Evolutionary conservation across 2,113 vertebrate genomes (phyloP), one percentile per base, ranked within the genome.

Genomic region (Camelus dromedarius): DNA sequence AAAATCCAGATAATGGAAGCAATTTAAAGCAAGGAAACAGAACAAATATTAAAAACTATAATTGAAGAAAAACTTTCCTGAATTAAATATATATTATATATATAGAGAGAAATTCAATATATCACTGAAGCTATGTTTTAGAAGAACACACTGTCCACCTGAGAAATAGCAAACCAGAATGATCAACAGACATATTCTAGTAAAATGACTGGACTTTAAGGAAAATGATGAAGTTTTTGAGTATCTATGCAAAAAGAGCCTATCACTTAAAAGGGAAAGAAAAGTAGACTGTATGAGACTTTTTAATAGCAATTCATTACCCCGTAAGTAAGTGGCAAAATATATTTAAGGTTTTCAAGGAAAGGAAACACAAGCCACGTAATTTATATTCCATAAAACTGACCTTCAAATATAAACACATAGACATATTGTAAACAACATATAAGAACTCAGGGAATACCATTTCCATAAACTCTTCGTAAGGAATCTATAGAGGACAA

Each of bases 171-270:
- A 82, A 73, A 50, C 42, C 24, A 60, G 75, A 73, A 72, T 60
- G 14, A 73, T 15, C 30, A 82, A 60, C 1, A 73, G 54, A 58
- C 38, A 86, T 70, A n/a, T 19, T 60, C 52, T 72, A 50, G 54
- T 82, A 92, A 91, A 62, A 82, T 92, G 30, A 73, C 42, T 73
- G 54, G 42, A 48, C 24, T 82, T 72, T 13, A 91, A 81, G 80
- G 16, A 69, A 81, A 81, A 62, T 60, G 54, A 79, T 56, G 80
- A 54, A 79, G 6, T 91, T 91, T 56, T 56, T 91, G 35, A 35
- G 26, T 38, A 80, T 56, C 35, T 80, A 46, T 46, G 58, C 18
- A 35, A 50, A 69, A 86, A 54, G 32, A 86, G 24, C 30, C 32
- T 70, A 35, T 54, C 38, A 50, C 42, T 67, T 52, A 54, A 19